phyloP scores from a whole-genome alignment of 2,888 invertebrate genomes.

The Ecliptopera silaceata region DNA sequence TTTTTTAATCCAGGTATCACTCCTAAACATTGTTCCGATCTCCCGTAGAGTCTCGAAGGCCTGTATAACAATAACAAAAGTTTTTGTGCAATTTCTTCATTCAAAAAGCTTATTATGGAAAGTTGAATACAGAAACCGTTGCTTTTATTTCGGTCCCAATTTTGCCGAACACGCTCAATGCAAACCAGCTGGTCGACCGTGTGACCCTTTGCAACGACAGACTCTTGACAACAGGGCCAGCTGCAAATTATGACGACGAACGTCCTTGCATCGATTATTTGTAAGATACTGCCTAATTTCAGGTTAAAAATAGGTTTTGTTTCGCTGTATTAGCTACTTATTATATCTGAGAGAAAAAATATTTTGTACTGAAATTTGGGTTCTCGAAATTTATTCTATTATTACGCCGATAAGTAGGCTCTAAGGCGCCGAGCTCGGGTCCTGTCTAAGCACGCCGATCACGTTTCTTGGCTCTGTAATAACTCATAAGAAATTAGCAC shows the following conservation, averaged over 20 bases:
- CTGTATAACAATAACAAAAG: slow-evolving; percentile 19
- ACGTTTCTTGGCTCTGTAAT: slow-evolving; percentile 46
- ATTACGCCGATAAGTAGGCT: neutral
- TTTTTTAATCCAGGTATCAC: neutral
- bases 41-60: neutral
- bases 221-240: slow-evolving; percentile 19
- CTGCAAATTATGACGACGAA: slow-evolving; percentile 30
- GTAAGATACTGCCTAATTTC: neutral
- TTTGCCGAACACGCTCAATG: slow-evolving; percentile 12
- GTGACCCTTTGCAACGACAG: slow-evolving; percentile 22
- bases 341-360: neutral
- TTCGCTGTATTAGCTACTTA: neutral
- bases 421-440: neutral
- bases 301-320: neutral
- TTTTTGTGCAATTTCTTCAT: slow-evolving; percentile 19
- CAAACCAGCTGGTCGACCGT: slow-evolving; percentile 20
- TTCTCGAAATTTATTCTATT: too few species aligned
- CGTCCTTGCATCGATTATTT: neutral
- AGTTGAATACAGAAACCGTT: slow-evolving; percentile 28
- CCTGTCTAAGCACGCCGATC: slow-evolving; percentile 35
- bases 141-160: slow-evolving; percentile 26
- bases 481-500: slow-evolving; percentile 53
- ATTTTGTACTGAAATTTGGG: too few species aligned
- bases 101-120: slow-evolving; percentile 22
- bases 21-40: neutral